phyloP scores from a whole-genome alignment of 2,113 vertebrate genomes.

The Alligator mississippiensis region DNA sequence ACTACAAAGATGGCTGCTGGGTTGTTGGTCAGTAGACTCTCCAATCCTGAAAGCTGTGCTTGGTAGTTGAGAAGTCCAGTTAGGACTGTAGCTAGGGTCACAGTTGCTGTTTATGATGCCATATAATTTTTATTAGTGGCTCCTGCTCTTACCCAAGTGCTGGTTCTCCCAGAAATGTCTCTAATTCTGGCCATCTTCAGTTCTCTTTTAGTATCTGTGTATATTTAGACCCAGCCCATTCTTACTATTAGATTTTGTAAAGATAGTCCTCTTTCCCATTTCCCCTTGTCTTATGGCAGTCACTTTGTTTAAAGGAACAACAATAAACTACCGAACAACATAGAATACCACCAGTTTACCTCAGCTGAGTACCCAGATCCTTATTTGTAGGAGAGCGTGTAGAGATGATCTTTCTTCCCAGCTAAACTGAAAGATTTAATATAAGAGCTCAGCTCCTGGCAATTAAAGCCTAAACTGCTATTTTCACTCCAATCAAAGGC shows the following conservation, averaged over 20 bases:
- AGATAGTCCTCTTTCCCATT: not conserved
- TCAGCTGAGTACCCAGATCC: not conserved
- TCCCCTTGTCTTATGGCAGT: not conserved
- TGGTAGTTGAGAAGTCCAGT: not conserved
- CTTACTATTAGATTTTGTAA: not conserved
- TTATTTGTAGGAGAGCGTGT: slow-evolving; percentile 14
- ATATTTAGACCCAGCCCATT: not conserved
- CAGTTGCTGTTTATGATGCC: not conserved
- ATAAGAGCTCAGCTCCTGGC: not conserved
- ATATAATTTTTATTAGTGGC: not conserved
- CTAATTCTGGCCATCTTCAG: not conserved
- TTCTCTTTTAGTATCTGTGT: not conserved
- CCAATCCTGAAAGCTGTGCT: not conserved
- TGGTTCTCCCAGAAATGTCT: not conserved
- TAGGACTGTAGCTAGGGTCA: not conserved
- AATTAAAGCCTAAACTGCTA: not conserved
- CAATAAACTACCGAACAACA: not conserved
- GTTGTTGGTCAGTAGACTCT: not conserved
- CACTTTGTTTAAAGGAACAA: not conserved
- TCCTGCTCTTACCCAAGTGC: not conserved
- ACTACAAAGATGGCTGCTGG: not conserved
- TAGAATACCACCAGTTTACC: not conserved
- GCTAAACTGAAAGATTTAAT: not conserved
- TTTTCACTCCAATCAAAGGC: not conserved
- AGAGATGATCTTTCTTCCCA: not conserved